These are phyloP conservation scores for Drosophila phalerata DNA, from an alignment of 2,888 invertebrate species.

Conservation along the genomic window DNA sequence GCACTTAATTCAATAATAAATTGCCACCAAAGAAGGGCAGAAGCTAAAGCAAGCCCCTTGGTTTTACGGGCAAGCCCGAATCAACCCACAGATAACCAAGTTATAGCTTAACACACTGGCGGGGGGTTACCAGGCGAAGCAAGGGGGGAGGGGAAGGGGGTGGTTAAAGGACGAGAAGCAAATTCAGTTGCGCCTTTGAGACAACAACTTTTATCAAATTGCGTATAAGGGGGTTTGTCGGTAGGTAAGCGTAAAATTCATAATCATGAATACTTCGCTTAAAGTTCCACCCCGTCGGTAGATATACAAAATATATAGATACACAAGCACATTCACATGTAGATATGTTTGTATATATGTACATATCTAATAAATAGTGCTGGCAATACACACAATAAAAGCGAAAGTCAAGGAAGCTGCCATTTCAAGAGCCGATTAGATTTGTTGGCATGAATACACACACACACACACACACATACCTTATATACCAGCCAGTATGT, in stretches of 20 bases:
- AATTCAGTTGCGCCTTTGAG: slow-evolving; percentile 73
- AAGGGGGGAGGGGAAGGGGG: not conserved
- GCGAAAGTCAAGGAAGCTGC: slow-evolving; percentile 77
- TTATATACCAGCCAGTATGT: slow-evolving; percentile 61
- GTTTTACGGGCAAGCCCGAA: slow-evolving; percentile 49
- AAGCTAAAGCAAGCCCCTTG: slow-evolving; percentile 50
- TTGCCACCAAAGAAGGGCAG: slow-evolving; percentile 66
- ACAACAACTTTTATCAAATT: slow-evolving; percentile 74
- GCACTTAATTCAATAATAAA: slow-evolving; percentile 82
- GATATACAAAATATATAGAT: slow-evolving; percentile 17
- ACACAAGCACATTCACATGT: slow-evolving; percentile 11
- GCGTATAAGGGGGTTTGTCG: slow-evolving; percentile 79
- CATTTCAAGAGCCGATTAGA: slow-evolving; percentile 63
- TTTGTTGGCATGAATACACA: slow-evolving; percentile 48
- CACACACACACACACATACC: slow-evolving; percentile 37
- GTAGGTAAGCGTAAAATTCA: slow-evolving; percentile 85
- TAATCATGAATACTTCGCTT: slow-evolving; percentile 81
- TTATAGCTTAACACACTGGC: slow-evolving; percentile 41
- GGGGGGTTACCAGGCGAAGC: slow-evolving; percentile 10
- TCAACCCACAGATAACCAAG: slow-evolving; percentile 71
- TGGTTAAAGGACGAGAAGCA: slow-evolving; percentile 22
- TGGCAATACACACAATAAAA: slow-evolving; percentile 62
- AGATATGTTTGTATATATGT: slow-evolving; percentile 17
- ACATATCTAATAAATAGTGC: slow-evolving; percentile 52
- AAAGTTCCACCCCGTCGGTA: slow-evolving; percentile 72